Base-by-base conservation (phyloP, 2,113 vertebrate species). In the Calonectris borealis region DNA sequence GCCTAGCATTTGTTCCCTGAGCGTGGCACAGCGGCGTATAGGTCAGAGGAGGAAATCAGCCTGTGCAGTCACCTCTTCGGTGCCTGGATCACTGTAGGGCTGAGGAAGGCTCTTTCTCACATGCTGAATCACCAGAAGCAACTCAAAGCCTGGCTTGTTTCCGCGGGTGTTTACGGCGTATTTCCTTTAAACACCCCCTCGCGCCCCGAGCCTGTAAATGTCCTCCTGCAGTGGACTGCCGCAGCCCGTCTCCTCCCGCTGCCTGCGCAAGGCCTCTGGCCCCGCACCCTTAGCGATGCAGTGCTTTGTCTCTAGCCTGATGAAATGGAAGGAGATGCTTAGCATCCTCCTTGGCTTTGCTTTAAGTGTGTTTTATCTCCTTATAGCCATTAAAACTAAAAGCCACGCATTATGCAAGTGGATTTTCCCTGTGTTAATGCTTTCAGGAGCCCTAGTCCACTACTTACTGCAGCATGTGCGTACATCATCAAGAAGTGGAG, bases 101-200 rank as follows among this genome's bases (percentile, higher is more conserved):
- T 60, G 61, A 40, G 70, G 52, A 58, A 78, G 72, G 44, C 57
- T 52, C 24, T n/a, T 61, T 57, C 46, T 83, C 64, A 29, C 38
- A 3, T 0, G 2, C n/a, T 40, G 44, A 54, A 55, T 93, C 52
- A 12, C 75, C 3, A 3, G 68, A 29, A 36, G 13, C 48, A 75
- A 2, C 54, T 49, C 36, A 21, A 18, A 80, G 72, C n/a, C 34
- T 17, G 68, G 29, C 26, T 36, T 31, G 20, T n/a, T 72, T 31
- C 31, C 0, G 0, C 48, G 13, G 36, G 38, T 40, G 17, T 22
- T 57, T 11, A 5, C 1, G 1, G 16, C 6, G 31, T 31, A 4
- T 75, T 69, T 11, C 49, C 36, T 66, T 61, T 16, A 24, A n/a
- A 27, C 24, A 15, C 10, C 61, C 11, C 1, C 31, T 57, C 3